Conservation (phyloP, 2,797 vertebrate species). For the Diglossa cyanea region DNA sequence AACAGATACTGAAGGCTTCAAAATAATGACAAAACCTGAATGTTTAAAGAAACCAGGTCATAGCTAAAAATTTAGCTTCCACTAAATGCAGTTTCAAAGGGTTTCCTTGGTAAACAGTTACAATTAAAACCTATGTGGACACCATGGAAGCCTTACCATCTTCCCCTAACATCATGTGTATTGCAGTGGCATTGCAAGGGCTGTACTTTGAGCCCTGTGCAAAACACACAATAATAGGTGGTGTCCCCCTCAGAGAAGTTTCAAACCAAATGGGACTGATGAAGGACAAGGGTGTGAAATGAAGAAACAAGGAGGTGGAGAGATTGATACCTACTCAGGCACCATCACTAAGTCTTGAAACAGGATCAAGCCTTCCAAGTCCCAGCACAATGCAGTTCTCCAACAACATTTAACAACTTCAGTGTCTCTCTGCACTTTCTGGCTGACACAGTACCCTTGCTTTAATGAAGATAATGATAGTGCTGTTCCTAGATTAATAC, state of each 20-base stretch:
- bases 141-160: background rate
- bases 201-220: background rate
- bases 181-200: background rate
- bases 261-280: background rate
- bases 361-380: background rate
- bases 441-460: background rate
- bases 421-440: background rate
- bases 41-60: slow-evolving; percentile 43
- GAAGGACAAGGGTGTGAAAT: background rate
- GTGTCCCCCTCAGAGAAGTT: background rate
- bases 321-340: background rate
- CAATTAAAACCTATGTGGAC: background rate
- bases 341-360: background rate
- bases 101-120: background rate
- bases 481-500: background rate
- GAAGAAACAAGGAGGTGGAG: background rate
- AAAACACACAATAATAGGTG: background rate
- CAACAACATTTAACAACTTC: background rate
- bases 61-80: background rate
- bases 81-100: background rate
- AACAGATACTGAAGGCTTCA: slow-evolving; percentile 25
- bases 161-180: background rate
- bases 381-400: background rate
- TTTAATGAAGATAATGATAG: background rate
- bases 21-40: slow-evolving; percentile 29